Evolutionary conservation across 1,140 invertebrate genomes (phyloP), one percentile per base, ranked within the genome.

Genomic region (Planococcus citri): DNA sequence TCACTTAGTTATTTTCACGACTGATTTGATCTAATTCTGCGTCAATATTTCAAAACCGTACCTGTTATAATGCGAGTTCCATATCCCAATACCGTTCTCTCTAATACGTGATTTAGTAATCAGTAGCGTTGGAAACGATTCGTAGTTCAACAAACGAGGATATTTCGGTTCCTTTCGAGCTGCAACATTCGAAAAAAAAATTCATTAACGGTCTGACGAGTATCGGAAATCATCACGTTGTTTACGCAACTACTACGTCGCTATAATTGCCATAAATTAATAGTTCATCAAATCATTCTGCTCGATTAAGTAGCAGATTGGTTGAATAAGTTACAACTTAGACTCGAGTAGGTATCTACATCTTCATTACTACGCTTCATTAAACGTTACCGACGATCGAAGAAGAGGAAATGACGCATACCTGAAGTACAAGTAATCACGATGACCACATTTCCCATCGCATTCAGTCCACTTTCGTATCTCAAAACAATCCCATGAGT

Each of bases 21-120:
- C n/a, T 41, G 38, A 41, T 12, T 41, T 41, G n/a, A 10, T 67
- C n/a, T n/a, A n/a, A n/a, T n/a, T n/a, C n/a, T n/a, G n/a, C n/a
- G n/a, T n/a, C n/a, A n/a, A n/a, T n/a, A n/a, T n/a, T n/a, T n/a
- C n/a, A 33, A 29, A 25, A 6, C 25, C 27, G 70, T 77, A 80
- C 77, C 81, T 83, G 78, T 97, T 97, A 76, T 97, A 98, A 77
- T 94, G 95, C 1, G 87, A 86, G 0, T 87, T 88, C 22, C 88
- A 85, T 25, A 97, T 81, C 12, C 95, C 95, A 74, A 86, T 82
- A 0, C 84, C 82, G 75, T 97, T 97, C 68, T 86, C 83, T 75
- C 86, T 86, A 22, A 97, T 90, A 78, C 85, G 87, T 0, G 87
- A 84, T 58, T 88, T 87, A 0, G 79, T 77, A 10, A 93, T 78